These are phyloP conservation scores for Hemaris fuciformis DNA, from an alignment of 2,888 invertebrate species.

Conservation along the genomic window DNA sequence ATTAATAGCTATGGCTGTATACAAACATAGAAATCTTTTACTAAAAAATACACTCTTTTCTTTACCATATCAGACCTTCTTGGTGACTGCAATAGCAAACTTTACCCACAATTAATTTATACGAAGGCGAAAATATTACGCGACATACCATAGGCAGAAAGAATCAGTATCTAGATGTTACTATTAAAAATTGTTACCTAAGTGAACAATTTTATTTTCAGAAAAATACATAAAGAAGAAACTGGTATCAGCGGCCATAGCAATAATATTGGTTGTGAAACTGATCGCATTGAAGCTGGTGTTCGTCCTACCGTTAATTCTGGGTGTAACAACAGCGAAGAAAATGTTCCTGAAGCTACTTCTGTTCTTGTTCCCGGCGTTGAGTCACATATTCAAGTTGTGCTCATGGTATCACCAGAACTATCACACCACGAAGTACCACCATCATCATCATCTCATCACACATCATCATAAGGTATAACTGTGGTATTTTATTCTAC, in stretches of 20 bases:
- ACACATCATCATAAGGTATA: slow-evolving; percentile 86
- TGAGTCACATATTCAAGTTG: slow-evolving; percentile 91
- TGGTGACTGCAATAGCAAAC: too few relatives aligned
- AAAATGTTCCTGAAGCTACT: slow-evolving; percentile 90
- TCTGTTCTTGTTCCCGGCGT: slow-evolving; percentile 90
- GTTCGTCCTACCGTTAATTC: slow-evolving; percentile 88
- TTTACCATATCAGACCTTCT: too few relatives aligned
- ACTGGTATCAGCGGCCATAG: slow-evolving; percentile 87
- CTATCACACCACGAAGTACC: slow-evolving; percentile 87
- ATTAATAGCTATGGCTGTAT: too few relatives aligned
- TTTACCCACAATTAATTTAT: too few relatives aligned
- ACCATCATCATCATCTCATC: slow-evolving; percentile 91
- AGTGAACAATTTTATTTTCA: slow-evolving; percentile 48
- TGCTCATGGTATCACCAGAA: slow-evolving; percentile 91
- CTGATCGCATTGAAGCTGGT: slow-evolving; percentile 90
- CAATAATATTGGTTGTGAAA: slow-evolving; percentile 88
- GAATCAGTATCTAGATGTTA: too few relatives aligned
- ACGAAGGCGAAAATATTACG: too few relatives aligned
- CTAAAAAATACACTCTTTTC: too few relatives aligned
- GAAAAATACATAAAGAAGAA: slow-evolving; percentile 90
- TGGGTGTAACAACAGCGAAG: slow-evolving; percentile 91
- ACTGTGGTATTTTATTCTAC: not conserved
- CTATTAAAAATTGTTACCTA: too few relatives aligned
- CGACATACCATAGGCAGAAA: too few relatives aligned
- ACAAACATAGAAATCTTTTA: too few relatives aligned